Conservation (phyloP, 2,113 vertebrate species). For the Aphyosemion australe region DNA sequence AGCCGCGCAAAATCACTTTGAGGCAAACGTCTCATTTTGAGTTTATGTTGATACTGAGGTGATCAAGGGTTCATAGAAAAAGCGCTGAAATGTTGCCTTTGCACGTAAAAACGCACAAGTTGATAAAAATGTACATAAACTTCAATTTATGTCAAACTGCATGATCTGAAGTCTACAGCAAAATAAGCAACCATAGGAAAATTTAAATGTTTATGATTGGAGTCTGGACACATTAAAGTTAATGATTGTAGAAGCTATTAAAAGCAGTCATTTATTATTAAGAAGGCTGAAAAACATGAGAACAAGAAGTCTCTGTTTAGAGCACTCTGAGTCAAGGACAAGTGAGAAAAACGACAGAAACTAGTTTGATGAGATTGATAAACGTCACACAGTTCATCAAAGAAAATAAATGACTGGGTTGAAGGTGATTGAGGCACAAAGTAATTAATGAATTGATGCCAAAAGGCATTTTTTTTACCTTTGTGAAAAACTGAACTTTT, state of each 20-base stretch:
- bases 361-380: slow-evolving; percentile 12
- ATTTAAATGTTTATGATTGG: no score
- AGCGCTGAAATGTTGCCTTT: neutral
- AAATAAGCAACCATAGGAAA: neutral
- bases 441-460: neutral
- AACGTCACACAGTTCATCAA: slow-evolving; percentile 13
- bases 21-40: slow-evolving; percentile 4
- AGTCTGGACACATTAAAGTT: neutral
- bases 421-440: slow-evolving; percentile 14
- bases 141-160: neutral
- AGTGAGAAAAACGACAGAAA: slow-evolving; percentile 24
- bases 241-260: slow-evolving; percentile 1
- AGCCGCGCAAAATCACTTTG: slow-evolving; percentile 3
- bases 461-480: slow-evolving; percentile 16
- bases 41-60: neutral
- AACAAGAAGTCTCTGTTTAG: neutral
- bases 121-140: neutral
- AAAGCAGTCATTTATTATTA: neutral
- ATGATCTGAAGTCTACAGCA: neutral
- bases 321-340: slow-evolving; percentile 37
- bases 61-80: neutral
- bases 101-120: neutral
- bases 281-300: slow-evolving; percentile 21
- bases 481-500: slow-evolving; percentile 14
- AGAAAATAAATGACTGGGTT: slow-evolving; percentile 18